Percentiles rank a stretch among this genome's conserved stretches.
Evolutionary conservation across 2,797 vertebrate genomes (phyloP).

Genomic region (Podarcis lilfordi): DNA sequence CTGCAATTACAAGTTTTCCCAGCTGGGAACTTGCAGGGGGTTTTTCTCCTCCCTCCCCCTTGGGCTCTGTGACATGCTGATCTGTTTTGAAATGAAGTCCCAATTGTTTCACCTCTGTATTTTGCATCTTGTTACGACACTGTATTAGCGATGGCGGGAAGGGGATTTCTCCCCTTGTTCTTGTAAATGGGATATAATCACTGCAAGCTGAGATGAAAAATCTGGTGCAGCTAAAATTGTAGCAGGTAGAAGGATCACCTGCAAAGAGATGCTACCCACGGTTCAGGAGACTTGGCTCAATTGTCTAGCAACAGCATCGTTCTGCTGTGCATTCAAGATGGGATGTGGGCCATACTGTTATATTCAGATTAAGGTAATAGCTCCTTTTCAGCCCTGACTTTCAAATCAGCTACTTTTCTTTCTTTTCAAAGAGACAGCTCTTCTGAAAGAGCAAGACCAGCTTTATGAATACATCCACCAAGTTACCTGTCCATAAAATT

Average conservation of each 20-base stretch:
- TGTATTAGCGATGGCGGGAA: conserved; percentile 1
- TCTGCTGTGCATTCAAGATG: background rate
- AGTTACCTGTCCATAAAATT: background rate
- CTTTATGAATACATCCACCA: background rate
- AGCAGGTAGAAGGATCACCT: background rate
- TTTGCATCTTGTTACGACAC: conserved; percentile 62
- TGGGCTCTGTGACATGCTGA: conserved; percentile 59
- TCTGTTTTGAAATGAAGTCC: conserved; percentile 67
- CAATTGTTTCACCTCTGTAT: conserved; percentile 68
- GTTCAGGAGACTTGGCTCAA: conserved; percentile 13
- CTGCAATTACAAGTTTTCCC: conserved; percentile 79
- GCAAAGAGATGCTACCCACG: background rate
- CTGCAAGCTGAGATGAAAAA: conserved; percentile 12
- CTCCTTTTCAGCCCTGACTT: background rate
- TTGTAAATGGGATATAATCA: conserved; percentile 11
- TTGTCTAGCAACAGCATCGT: conserved; percentile 2
- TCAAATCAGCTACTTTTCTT: background rate
- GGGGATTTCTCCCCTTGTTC: conserved; percentile 10
- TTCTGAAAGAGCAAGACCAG: background rate
- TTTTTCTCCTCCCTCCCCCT: conserved; percentile 59
- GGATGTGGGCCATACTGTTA: background rate
- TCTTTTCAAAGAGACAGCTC: background rate
- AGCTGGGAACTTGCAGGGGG: conserved; percentile 69
- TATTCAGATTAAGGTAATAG: conserved; percentile 5
- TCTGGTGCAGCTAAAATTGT: background rate